These are phyloP conservation scores for Sardinella longiceps DNA, from an alignment of 2,797 vertebrate species.

Conservation along the genomic window DNA sequence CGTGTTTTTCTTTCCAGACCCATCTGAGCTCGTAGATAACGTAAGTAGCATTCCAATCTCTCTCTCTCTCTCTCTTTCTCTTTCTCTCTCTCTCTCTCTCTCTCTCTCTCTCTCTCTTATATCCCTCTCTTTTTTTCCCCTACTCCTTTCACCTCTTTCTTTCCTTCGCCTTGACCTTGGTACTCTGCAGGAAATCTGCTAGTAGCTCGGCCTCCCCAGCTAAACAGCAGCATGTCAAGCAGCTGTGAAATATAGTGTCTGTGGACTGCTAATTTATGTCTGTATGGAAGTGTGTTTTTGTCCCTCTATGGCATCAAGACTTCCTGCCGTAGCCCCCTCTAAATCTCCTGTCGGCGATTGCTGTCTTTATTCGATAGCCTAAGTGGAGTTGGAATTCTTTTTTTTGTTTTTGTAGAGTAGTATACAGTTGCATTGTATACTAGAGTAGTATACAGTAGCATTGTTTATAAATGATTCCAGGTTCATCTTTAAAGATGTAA, in stretches of 20 bases:
- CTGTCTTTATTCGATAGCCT: neutral
- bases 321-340: neutral
- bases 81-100: neutral
- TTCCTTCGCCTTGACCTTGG: neutral
- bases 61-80: neutral
- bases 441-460: neutral
- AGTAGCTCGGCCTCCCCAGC: neutral
- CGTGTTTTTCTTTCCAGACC: neutral
- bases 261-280: neutral
- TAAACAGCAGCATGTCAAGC: constrained; percentile 6
- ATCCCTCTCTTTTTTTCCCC: neutral
- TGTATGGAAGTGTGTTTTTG: neutral
- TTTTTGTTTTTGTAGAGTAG: neutral
- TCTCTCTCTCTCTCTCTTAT: neutral
- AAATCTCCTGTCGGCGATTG: neutral
- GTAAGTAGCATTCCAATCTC: neutral
- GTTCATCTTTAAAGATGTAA: no score
- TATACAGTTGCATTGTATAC: no score
- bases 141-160: neutral
- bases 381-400: neutral
- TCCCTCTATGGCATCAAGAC: neutral
- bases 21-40: constrained; percentile 9
- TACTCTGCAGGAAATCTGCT: neutral
- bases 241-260: neutral
- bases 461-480: no score